Evolutionary conservation across 37 sponge, comb jelly and placozoan genomes (phyloP).

Genomic region (Halichondria panicea): DNA sequence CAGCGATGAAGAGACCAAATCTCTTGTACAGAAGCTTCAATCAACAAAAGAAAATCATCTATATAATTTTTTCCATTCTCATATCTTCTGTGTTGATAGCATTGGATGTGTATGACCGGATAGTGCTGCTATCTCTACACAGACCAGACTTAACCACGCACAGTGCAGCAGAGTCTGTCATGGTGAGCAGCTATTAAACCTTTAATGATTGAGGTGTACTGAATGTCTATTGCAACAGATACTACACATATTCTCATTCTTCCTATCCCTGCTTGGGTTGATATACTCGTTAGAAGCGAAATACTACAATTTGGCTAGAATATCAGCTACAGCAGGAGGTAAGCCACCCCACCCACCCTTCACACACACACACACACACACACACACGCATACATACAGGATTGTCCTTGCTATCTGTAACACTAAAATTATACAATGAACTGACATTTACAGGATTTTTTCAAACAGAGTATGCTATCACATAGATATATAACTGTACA

Average conservation of each 20-base stretch:
- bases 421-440: conserved; percentile 9
- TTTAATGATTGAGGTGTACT: neutral
- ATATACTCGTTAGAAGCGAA: conserved; percentile 26
- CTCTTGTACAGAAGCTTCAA: too few relatives aligned
- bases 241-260: conserved; percentile 23
- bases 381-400: neutral
- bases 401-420: conserved; percentile 14
- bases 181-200: conserved; percentile 13
- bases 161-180: conserved; percentile 4
- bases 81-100: conserved; percentile 5
- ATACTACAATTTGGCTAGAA: neutral
- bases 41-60: conserved; percentile 16
- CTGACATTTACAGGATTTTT: conserved; percentile 9
- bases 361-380: neutral
- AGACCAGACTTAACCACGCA: conserved; percentile 15
- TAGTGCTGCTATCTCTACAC: conserved; percentile 8
- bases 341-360: too few relatives aligned
- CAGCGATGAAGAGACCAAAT: too few relatives aligned
- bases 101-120: conserved; percentile 4
- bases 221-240: neutral
- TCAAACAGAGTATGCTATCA: conserved; percentile 18
- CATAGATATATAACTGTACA: neutral
- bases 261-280: conserved; percentile 20
- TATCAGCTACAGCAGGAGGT: conserved; percentile 26
- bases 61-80: conserved; percentile 5